A percentile compares a stretch with the other conserved stretches of the same genome.
These are phyloP conservation scores for Drosophila bocqueti DNA, from an alignment of 1,140 invertebrate species.

Conservation along the genomic window DNA sequence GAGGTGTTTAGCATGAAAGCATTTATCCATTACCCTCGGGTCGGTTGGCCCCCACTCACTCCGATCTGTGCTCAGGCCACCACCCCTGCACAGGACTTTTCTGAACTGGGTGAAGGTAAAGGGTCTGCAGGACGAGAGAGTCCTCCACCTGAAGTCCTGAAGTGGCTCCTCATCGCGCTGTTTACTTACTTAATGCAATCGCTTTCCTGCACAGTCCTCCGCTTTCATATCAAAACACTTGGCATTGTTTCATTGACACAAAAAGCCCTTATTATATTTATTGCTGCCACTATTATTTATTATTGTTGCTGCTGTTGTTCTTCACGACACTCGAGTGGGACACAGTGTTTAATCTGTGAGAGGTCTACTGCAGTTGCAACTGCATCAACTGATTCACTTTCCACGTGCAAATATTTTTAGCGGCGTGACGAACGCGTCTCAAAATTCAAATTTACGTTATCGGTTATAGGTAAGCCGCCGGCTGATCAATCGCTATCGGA, in stretches of 20 bases:
- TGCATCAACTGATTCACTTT: constrained; percentile 7
- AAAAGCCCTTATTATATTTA: constrained; percentile 39
- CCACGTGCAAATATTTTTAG: constrained; percentile 5
- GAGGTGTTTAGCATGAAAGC: constrained; percentile 49
- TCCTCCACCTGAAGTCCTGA: constrained; percentile 13
- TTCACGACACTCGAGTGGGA: constrained; percentile 8
- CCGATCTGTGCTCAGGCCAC: constrained; percentile 32
- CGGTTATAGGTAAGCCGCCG: constrained; percentile 31
- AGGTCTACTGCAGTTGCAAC: neutral
- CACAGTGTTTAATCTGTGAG: constrained; percentile 5
- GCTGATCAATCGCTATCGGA: constrained; percentile 41
- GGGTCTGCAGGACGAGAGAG: constrained; percentile 15
- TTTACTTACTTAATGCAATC: constrained; percentile 56
- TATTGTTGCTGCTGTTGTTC: neutral
- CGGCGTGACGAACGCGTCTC: constrained; percentile 7
- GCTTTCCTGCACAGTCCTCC: constrained; percentile 31
- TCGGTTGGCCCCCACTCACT: neutral
- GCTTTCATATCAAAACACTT: constrained; percentile 39
- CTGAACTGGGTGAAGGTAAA: constrained; percentile 27
- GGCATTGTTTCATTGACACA: constrained; percentile 51
- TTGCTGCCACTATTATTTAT: constrained; percentile 24
- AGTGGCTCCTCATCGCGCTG: constrained; percentile 25
- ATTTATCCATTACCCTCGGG: constrained; percentile 47
- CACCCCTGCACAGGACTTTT: constrained; percentile 5
- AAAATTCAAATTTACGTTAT: constrained; percentile 39